phyloP scores from a whole-genome alignment of 2,113 vertebrate species.

The Herpailurus yagouaroundi region DNA sequence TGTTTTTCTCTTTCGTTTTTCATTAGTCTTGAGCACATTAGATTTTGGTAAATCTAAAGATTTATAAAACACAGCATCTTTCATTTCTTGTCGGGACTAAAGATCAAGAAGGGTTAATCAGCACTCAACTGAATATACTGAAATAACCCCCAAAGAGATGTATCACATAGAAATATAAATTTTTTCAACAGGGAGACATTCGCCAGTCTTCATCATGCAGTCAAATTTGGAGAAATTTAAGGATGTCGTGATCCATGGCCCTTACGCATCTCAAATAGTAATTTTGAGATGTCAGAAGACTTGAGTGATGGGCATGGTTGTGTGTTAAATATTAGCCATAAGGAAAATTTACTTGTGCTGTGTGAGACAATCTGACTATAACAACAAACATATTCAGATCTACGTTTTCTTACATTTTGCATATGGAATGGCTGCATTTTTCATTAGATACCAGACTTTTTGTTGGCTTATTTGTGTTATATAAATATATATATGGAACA shows the following conservation, averaged over 20 bases:
- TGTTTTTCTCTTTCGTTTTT: slow-evolving; percentile 83
- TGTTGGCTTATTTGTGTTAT: slow-evolving; percentile 40
- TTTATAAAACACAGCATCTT: slow-evolving; percentile 81
- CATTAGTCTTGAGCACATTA: slow-evolving; percentile 76
- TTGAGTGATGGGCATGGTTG: background rate
- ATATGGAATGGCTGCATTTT: background rate
- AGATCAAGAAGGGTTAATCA: slow-evolving; percentile 81
- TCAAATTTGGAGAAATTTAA: slow-evolving; percentile 7
- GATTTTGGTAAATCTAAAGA: slow-evolving; percentile 46
- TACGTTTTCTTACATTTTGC: slow-evolving; percentile 36
- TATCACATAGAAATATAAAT: background rate
- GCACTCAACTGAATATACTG: slow-evolving; percentile 66
- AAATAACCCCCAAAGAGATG: slow-evolving; percentile 56
- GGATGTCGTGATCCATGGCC: background rate
- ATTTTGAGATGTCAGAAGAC: background rate
- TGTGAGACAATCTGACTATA: background rate
- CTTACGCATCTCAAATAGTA: background rate
- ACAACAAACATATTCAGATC: slow-evolving; percentile 37
- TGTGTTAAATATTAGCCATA: background rate
- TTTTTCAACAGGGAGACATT: slow-evolving; percentile 45
- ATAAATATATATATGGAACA: background rate
- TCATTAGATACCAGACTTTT: slow-evolving; percentile 45
- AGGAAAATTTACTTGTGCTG: background rate
- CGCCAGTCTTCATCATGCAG: background rate
- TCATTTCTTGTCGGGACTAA: slow-evolving; percentile 80